These are phyloP conservation scores for Vollenhovia emeryi DNA, from an alignment of 1,140 invertebrate species.

Conservation along the genomic window DNA sequence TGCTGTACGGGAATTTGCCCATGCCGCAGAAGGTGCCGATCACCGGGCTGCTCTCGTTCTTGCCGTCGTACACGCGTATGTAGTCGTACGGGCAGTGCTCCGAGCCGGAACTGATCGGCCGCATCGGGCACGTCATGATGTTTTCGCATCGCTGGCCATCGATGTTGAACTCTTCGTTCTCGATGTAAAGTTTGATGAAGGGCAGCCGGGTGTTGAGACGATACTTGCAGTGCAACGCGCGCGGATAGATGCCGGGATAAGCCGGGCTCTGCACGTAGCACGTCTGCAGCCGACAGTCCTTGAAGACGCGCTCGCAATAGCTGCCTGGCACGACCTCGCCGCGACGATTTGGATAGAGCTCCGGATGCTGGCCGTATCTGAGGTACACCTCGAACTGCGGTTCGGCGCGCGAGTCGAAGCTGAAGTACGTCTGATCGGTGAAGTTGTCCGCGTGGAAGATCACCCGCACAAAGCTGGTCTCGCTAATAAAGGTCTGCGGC, in stretches of 20 bases:
- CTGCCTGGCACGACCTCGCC: conserved; percentile 94
- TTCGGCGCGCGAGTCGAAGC: conserved; percentile 92
- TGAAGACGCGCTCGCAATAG: conserved; percentile 94
- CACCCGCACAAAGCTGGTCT: conserved; percentile 96
- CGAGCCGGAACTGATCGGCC: conserved; percentile 93
- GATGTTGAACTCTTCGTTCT: conserved; percentile 97
- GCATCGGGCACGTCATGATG: conserved; percentile 97
- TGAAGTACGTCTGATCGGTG: conserved; percentile 94
- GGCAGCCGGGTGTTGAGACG: conserved; percentile 94
- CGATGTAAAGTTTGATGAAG: conserved; percentile 96
- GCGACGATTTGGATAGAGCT: conserved; percentile 95
- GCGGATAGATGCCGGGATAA: conserved; percentile 95
- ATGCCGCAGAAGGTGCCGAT: conserved; percentile 97
- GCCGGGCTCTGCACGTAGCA: conserved; percentile 97
- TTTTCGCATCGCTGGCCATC: conserved; percentile 97
- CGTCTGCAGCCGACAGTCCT: conserved; percentile 94
- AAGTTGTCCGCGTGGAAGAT: conserved; percentile 96
- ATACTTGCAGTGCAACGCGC: conserved; percentile 95
- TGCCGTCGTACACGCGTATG: conserved; percentile 95
- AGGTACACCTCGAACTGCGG: conserved; percentile 95
- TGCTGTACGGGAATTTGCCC: conserved; percentile 97
- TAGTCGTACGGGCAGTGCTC: conserved; percentile 96
- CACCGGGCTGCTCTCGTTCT: conserved; percentile 93
- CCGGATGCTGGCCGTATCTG: conserved; percentile 95
- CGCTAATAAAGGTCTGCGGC: conserved; percentile 96